Conservation (phyloP, 2,113 vertebrate species). For the Circaetus cinerascens region DNA sequence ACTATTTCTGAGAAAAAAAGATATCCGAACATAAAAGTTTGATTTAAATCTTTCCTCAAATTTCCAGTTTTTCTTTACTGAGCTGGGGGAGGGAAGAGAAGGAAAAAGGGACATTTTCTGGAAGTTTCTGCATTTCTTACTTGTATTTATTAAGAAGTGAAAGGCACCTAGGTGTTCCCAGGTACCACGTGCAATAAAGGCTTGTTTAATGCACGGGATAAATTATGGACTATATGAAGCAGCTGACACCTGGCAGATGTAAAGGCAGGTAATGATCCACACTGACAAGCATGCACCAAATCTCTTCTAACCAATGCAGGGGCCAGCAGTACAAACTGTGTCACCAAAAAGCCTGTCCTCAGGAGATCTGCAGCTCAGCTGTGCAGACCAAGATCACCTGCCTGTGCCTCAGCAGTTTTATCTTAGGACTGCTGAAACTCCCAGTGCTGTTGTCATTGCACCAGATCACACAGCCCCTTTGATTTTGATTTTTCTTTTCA, state of each 20-base stretch:
- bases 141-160: not conserved
- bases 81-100: not conserved
- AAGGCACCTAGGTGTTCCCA: not conserved
- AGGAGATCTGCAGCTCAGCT: not conserved
- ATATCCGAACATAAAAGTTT: not conserved
- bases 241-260: not conserved
- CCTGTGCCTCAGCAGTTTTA: not conserved
- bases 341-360: not conserved
- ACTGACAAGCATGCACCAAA: not conserved
- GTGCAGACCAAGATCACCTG: not conserved
- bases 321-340: not conserved
- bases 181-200: not conserved
- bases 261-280: not conserved
- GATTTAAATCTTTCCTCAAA: not conserved
- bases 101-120: not conserved
- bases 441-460: not conserved
- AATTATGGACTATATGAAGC: not conserved
- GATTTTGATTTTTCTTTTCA: not conserved
- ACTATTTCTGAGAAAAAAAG: not conserved
- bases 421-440: not conserved
- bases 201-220: not conserved
- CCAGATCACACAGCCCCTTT: not conserved
- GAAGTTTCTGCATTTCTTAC: not conserved
- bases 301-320: not conserved
- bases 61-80: not conserved